phyloP scores from a whole-genome alignment of 2,113 vertebrate species.

The Taurulus bubalis region DNA sequence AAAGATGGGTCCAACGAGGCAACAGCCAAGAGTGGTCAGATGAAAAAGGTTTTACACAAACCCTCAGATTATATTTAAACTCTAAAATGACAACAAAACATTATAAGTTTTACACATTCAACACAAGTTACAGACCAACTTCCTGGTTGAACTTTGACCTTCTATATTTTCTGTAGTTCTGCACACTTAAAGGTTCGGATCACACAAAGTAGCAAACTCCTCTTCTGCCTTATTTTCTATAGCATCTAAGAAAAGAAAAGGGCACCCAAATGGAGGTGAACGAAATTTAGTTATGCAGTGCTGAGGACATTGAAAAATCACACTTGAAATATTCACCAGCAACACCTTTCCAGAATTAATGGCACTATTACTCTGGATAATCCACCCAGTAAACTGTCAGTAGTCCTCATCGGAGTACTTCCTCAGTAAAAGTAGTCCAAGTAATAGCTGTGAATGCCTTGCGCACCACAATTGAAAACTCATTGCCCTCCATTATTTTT shows the following conservation, averaged over 20 bases:
- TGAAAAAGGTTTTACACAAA: not conserved
- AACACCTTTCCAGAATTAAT: not conserved
- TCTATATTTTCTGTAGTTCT: too few relatives aligned
- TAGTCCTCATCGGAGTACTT: not conserved
- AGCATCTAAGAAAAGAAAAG: not conserved
- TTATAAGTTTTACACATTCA: too few relatives aligned
- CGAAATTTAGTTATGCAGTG: not conserved
- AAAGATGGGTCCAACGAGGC: not conserved
- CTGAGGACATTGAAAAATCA: too few relatives aligned
- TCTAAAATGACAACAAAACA: too few relatives aligned
- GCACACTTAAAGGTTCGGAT: not conserved
- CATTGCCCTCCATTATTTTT: not conserved
- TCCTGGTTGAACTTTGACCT: too few relatives aligned
- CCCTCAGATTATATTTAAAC: too few relatives aligned
- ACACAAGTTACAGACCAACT: too few relatives aligned
- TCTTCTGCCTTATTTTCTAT: not conserved
- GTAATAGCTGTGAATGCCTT: not conserved
- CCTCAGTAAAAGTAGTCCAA: conserved; percentile 1
- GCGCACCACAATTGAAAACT: not conserved
- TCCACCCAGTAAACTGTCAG: not conserved
- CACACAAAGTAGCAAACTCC: conserved; percentile 9
- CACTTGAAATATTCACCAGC: not conserved
- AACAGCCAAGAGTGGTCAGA: not conserved
- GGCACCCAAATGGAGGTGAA: not conserved
- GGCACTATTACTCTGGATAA: not conserved